Base-by-base conservation (phyloP, 2,113 vertebrate genomes). In the Poicephalus gulielmi region DNA sequence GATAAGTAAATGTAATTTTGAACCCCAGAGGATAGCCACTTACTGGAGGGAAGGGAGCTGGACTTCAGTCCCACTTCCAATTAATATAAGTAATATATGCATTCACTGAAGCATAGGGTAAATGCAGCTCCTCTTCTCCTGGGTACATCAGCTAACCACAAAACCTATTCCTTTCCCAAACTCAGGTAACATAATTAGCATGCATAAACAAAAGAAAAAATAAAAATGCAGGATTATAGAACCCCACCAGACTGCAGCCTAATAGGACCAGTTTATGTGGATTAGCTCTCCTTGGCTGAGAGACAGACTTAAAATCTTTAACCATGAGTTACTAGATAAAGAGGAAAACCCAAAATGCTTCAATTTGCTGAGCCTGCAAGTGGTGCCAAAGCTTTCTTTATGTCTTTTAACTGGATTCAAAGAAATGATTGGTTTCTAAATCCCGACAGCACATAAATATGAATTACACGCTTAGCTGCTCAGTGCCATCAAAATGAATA, bases 1-100 rank as follows among this genome's bases (percentile, higher is more conserved):
- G 53, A 93, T 93, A 64, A 86, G 83, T 83, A 83, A 93, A 95
- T 78, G 83, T 75, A 85, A 94, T 92, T 95, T 86, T 91, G 94
- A 86, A 76, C 80, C 83, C 86, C 43, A 92, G 82, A 93, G 94
- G 75, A 53, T 66, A n/a, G 94, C 47, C 49, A 50, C 63, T 81
- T 91, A 81, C 73, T 78, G 77, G 39, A 84, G 83, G 50, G 75
- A 75, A 95, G 73, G 80, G 86, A 96, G 25, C 30, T 70, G 86
- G 52, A n/a, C 25, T 94, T 84, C 64, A 86, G 83, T 92, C 73
- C 50, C 30, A 8, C 39, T 94, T 89, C 83, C 69, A 94, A 81
- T 91, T 94, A 94, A 70, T 70, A 25, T 44, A 67, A 63, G 62
- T 70, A 86, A 97, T 84, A 43, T 50, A 81, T 78, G 64, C 47